Percentiles rank a stretch among this genome's conserved stretches.
These are phyloP conservation scores for Timandra comae DNA, from an alignment of 2,888 invertebrate genomes.

Conservation along the genomic window DNA sequence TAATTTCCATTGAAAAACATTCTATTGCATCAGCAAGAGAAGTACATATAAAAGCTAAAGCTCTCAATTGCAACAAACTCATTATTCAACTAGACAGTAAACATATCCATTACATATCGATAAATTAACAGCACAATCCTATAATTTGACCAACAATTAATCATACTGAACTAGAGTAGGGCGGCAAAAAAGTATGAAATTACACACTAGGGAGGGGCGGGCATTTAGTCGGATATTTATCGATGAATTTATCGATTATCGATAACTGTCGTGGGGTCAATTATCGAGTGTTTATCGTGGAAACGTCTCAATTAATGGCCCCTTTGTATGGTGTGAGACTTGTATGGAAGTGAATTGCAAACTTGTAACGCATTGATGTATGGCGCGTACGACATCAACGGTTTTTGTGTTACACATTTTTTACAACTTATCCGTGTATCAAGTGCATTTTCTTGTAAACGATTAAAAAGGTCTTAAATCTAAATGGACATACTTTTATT, in stretches of 20 bases:
- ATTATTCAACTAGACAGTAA: no score
- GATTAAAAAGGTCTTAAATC: no score
- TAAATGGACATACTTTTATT: no score
- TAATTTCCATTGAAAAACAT: no score
- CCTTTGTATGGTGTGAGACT: constrained; percentile 18
- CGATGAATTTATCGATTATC: constrained; percentile 16
- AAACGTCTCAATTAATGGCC: constrained; percentile 49
- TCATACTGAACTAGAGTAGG: constrained; percentile 39
- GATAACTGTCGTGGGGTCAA: constrained; percentile 29
- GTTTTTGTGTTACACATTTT: constrained; percentile 9
- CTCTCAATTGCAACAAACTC: no score
- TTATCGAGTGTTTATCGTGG: constrained; percentile 43
- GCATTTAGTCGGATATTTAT: constrained; percentile 19
- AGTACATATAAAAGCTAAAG: no score
- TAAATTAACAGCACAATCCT: constrained; percentile 14
- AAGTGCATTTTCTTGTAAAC: no score
- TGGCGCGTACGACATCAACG: constrained; percentile 12
- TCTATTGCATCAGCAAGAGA: no score
- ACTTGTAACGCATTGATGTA: constrained; percentile 29
- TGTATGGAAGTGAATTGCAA: constrained; percentile 23
- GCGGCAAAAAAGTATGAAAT: constrained; percentile 39
- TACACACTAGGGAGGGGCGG: constrained; percentile 36
- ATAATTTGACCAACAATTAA: constrained; percentile 25
- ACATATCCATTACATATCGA: constrained; percentile 6
- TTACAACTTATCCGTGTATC: constrained; percentile 6